A percentile compares a stretch with the other conserved stretches of the same genome.
These are phyloP conservation scores for Lepidocyrtoides sp. DNA, from an alignment of 2,888 invertebrate genomes.

Conservation along the genomic window DNA sequence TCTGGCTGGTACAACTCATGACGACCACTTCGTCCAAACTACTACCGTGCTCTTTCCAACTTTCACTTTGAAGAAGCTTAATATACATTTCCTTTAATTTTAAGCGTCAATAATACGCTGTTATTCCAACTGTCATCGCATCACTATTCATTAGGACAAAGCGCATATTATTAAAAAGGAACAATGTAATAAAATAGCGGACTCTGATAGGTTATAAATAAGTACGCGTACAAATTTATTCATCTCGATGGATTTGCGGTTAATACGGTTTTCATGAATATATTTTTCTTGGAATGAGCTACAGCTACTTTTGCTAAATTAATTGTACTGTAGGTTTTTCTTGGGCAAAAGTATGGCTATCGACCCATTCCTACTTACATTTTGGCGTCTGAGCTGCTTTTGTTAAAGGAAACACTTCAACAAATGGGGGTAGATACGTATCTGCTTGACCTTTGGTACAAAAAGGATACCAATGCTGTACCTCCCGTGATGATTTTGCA, in stretches of 20 bases:
- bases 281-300: not conserved
- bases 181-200: no score
- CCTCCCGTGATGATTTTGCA: conserved; percentile 98
- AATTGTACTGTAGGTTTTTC: conserved; percentile 91
- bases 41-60: not conserved
- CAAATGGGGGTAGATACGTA: conserved; percentile 94
- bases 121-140: not conserved
- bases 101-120: not conserved
- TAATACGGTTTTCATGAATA: not conserved
- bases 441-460: conserved; percentile 97
- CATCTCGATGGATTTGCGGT: not conserved
- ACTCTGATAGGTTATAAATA: no score
- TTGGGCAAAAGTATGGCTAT: conserved; percentile 99
- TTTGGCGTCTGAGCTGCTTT: conserved; percentile 95
- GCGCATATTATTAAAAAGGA: no score
- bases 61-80: not conserved
- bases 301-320: not conserved
- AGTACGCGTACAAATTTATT: no score
- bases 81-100: no score
- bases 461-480: conserved; percentile 98
- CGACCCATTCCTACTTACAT: conserved; percentile 99
- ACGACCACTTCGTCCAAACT: conserved; percentile 22
- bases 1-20: conserved; percentile 48
- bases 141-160: no score
- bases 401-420: conserved; percentile 94